A percentile compares a stretch with the other conserved stretches of the same genome.
phyloP scores from a whole-genome alignment of 2,797 vertebrate species.

The Hydrophis major region DNA sequence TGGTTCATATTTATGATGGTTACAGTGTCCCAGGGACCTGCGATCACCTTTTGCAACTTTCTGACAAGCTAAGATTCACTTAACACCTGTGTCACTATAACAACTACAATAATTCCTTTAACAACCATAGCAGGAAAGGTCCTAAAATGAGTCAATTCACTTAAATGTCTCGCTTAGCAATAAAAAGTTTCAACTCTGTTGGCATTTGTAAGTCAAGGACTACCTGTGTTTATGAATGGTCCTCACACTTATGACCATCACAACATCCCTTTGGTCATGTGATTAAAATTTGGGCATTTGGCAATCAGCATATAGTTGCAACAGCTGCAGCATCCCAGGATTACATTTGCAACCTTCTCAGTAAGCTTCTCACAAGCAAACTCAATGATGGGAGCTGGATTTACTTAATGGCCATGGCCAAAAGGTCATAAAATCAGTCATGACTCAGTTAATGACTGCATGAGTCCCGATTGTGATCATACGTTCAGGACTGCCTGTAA shows the following conservation, averaged over 20 bases:
- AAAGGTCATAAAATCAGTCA: neutral
- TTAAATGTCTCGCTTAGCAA: neutral
- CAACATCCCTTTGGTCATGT: neutral
- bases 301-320: neutral
- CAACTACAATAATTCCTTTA: neutral
- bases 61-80: neutral
- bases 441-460: neutral
- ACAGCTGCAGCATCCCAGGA: neutral
- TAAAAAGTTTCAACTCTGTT: neutral
- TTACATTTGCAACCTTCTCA: neutral
- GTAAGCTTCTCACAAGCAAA: neutral
- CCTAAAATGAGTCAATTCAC: neutral
- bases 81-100: neutral
- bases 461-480: neutral
- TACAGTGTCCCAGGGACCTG: neutral
- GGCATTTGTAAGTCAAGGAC: neutral
- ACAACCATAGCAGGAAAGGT: neutral
- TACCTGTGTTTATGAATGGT: neutral
- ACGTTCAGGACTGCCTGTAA: neutral
- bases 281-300: neutral
- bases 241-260: neutral
- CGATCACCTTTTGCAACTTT: neutral
- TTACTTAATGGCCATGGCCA: neutral
- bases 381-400: neutral
- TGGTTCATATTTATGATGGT: neutral